These are phyloP conservation scores for Drosophila acutilabella DNA, from an alignment of 2,888 invertebrate species.

Conservation along the genomic window DNA sequence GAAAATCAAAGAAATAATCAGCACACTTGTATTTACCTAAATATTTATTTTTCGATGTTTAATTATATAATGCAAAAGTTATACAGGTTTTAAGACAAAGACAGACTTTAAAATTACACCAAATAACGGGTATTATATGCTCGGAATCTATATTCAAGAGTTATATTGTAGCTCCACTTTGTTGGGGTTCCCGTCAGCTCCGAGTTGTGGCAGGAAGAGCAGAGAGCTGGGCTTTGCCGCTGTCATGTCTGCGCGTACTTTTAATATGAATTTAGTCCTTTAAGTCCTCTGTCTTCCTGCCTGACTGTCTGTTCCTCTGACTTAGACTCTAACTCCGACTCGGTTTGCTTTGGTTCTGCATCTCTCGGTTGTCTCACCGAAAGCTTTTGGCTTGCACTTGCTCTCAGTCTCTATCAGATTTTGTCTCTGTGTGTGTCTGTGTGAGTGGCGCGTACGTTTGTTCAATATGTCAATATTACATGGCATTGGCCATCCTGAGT, in stretches of 20 bases:
- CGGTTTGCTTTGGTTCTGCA: slow-evolving; percentile 1
- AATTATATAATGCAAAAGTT: no score
- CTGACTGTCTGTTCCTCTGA: slow-evolving; percentile 34
- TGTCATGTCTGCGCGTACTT: slow-evolving; percentile 78
- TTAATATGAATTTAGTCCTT: slow-evolving; percentile 81
- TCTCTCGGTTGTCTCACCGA: slow-evolving; percentile 10
- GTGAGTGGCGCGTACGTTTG: slow-evolving; percentile 69
- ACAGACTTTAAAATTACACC: no score
- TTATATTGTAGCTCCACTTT: slow-evolving; percentile 23
- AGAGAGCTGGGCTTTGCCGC: slow-evolving; percentile 45
- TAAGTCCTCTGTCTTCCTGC: slow-evolving; percentile 59
- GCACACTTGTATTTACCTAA: no score
- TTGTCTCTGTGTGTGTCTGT: slow-evolving; percentile 34
- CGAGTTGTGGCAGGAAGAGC: neutral
- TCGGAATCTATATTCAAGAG: no score
- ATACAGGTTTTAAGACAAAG: no score
- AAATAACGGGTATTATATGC: no score
- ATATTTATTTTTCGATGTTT: no score
- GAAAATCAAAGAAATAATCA: no score
- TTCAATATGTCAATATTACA: slow-evolving; percentile 81
- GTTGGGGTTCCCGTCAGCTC: neutral
- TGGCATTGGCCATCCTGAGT: slow-evolving; percentile 67
- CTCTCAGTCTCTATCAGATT: neutral
- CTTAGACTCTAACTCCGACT: slow-evolving; percentile 2
- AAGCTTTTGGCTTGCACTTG: slow-evolving; percentile 60